Evolutionary conservation across 2,888 invertebrate species (phyloP).

Genomic region (Eupithecia subumbrata): DNA sequence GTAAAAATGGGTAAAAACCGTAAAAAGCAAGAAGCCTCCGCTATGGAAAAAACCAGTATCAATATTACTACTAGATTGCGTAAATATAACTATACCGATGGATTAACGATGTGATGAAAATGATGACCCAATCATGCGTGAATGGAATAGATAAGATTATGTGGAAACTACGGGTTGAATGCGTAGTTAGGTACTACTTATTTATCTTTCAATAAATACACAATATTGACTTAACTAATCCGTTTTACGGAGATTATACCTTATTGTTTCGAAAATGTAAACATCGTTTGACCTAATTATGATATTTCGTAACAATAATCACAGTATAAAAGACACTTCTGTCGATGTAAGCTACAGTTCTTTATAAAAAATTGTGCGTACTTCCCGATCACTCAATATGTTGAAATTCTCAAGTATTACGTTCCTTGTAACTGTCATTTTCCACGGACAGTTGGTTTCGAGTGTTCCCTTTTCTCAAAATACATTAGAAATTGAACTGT

Average conservation of each 20-base stretch:
- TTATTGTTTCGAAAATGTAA: conserved; percentile 36
- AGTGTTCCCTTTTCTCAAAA: conserved; percentile 27
- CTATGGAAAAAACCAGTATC: conserved; percentile 43
- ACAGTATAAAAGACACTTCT: conserved; percentile 35
- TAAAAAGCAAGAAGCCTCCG: neutral
- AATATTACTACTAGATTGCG: conserved; percentile 37
- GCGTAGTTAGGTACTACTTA: conserved; percentile 34
- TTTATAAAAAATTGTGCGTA: conserved; percentile 18
- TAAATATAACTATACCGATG: conserved; percentile 44
- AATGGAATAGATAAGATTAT: conserved; percentile 45
- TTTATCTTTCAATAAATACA: conserved; percentile 32
- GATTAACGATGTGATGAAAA: conserved; percentile 50
- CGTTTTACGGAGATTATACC: conserved; percentile 35
- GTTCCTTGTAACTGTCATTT: conserved; percentile 33
- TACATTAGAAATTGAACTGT: conserved; percentile 9
- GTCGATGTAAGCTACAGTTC: conserved; percentile 17
- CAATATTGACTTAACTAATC: conserved; percentile 37
- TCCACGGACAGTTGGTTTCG: conserved; percentile 25
- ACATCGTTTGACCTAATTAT: conserved; percentile 42
- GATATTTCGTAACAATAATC: conserved; percentile 35
- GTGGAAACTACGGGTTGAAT: conserved; percentile 39
- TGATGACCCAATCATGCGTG: conserved; percentile 47
- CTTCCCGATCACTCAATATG: conserved; percentile 32
- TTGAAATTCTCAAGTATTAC: conserved; percentile 39
- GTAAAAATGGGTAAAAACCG: neutral